Evolutionary conservation across 2,113 vertebrate species (phyloP).

Genomic region (Gymnobelideus leadbeateri): DNA sequence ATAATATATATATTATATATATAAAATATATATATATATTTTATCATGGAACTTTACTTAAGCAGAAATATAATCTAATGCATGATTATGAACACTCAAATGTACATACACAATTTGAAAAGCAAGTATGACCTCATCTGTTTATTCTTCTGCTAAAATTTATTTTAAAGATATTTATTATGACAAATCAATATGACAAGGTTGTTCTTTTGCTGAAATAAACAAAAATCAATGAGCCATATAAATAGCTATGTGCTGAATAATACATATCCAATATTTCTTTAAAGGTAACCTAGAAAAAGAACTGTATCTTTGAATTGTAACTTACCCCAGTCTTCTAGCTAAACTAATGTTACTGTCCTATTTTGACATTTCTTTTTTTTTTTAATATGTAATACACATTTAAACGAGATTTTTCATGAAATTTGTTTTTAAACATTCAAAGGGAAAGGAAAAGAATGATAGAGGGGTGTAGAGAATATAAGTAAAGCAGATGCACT

Average conservation of each 20-base stretch:
- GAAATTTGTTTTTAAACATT: neutral
- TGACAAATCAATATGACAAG: constrained; percentile 56
- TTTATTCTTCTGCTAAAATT: constrained; percentile 58
- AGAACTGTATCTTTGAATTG: neutral
- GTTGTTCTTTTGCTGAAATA: constrained; percentile 61
- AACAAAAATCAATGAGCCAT: constrained; percentile 48
- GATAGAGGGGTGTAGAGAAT: neutral
- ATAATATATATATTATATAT: constrained; percentile 20
- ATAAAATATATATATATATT: too few relatives aligned
- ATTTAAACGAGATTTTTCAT: neutral
- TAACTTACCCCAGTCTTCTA: neutral
- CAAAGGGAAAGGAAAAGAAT: neutral
- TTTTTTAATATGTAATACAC: neutral
- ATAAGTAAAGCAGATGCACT: neutral
- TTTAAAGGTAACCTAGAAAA: constrained; percentile 31
- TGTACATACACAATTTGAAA: constrained; percentile 11
- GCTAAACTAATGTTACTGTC: neutral
- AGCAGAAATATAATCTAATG: constrained; percentile 58
- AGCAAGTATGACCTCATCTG: constrained; percentile 43
- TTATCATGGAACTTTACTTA: constrained; percentile 64
- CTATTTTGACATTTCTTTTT: neutral
- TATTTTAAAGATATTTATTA: constrained; percentile 57
- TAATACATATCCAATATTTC: constrained; percentile 2
- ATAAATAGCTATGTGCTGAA: constrained; percentile 4
- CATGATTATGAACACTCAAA: neutral